Evolutionary conservation across 2,797 vertebrate genomes (phyloP), one percentile per base, ranked within the genome.

Genomic region (Liasis olivaceus): DNA sequence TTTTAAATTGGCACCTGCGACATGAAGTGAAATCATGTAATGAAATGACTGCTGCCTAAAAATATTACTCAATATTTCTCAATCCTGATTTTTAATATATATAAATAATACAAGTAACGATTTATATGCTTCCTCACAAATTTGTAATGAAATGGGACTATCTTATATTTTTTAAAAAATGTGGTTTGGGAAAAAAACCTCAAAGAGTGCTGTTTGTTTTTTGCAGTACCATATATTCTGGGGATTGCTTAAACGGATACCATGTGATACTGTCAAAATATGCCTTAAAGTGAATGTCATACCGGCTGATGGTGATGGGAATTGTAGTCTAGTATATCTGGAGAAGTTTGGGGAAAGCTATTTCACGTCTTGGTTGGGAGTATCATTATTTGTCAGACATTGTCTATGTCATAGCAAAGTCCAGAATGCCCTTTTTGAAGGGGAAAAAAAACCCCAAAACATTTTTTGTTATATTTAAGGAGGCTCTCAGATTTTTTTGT

Each of bases 321-420:
- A 11, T 36, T 36, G 31, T 72, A 72, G 15, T 6, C 6, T 81
- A 77, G 72, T 3, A 77, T 77, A 77, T 47, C 42, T 90, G 42
- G 36, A 42, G 42, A 77, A 77, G 36, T 42, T 81, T 81, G 85
- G 12, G n/a, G 31, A 62, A 77, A 56, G 77, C 94, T 96, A 94
- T 85, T 47, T 36, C 63, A 90, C 87, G 51, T 63, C 63, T 94
- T 86, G 47, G 36, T 84, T 92, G 72, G n/a, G 90, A 90, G 90
- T 47, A 93, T 72, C 93, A 89, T 0, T 0, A 0, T 56, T 92
- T 93, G 56, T 77, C 54, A 14, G 47, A 66, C 58, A 87, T 77
- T 88, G 15, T 69, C 24, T 85, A 2, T 22, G 24, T 77, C 13
- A 62, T 5, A 85, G 9, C 72, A 66, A 91, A 91, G 93, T 2